phyloP scores from a whole-genome alignment of 1,140 invertebrate genomes.

The Brachionus paranguensis region DNA sequence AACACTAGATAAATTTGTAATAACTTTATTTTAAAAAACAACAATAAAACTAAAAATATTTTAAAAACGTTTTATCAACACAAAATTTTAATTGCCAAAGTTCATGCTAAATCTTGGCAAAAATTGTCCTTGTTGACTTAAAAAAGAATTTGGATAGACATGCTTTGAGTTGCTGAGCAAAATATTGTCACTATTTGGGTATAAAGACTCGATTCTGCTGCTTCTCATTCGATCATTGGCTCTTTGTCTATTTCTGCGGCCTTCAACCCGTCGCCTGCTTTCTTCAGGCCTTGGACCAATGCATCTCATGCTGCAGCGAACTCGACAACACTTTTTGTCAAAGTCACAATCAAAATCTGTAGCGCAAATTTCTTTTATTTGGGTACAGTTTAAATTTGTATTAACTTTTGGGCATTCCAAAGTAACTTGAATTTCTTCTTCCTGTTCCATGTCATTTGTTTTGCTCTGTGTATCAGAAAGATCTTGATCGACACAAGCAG shows the following conservation, averaged over 20 bases:
- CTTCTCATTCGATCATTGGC: background rate
- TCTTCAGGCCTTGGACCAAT: background rate
- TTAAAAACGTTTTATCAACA: background rate
- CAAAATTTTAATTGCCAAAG: background rate
- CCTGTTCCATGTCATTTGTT: background rate
- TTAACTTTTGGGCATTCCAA: background rate
- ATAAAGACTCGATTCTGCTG: background rate
- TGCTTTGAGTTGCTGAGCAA: background rate
- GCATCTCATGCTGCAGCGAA: slow-evolving; percentile 4
- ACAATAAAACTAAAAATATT: background rate
- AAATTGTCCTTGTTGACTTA: background rate
- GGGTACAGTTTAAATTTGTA: background rate
- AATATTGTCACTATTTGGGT: background rate
- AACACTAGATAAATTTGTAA: too few relatives aligned
- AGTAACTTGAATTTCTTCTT: background rate
- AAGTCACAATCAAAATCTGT: slow-evolving; percentile 4
- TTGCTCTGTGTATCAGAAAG: background rate
- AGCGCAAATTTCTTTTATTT: background rate
- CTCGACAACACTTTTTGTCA: background rate
- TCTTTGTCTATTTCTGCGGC: background rate
- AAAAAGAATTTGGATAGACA: background rate
- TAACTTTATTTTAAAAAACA: background rate
- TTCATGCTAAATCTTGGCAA: background rate
- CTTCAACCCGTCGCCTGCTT: background rate
- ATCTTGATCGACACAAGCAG: background rate